phyloP scores from a whole-genome alignment of 2,113 vertebrate genomes.

The Oncorhynchus mykiss region DNA sequence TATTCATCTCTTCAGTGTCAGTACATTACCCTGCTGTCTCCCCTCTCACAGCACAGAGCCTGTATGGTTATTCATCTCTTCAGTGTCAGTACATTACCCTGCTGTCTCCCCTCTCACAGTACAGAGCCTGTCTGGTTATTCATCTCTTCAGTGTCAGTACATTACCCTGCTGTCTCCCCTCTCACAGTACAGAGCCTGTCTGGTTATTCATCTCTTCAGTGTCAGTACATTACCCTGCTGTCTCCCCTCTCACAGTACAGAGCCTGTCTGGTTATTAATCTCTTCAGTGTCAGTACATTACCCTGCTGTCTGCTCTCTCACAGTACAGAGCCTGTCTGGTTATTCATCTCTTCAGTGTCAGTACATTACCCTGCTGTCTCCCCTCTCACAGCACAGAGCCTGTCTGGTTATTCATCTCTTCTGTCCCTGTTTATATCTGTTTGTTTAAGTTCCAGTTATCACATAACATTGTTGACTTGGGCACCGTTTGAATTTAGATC shows the following conservation, averaged over 20 bases:
- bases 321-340: not conserved
- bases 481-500: not conserved
- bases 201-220: not conserved
- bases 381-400: not conserved
- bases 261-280: no score
- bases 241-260: no score
- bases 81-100: no score
- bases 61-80: not conserved
- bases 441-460: not conserved
- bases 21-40: not conserved
- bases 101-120: no score
- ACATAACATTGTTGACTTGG: not conserved
- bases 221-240: no score
- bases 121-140: no score
- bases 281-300: not conserved
- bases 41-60: not conserved
- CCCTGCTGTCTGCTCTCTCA: not conserved
- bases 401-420: not conserved
- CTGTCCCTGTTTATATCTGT: not conserved
- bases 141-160: not conserved
- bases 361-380: not conserved
- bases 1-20: not conserved
- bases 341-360: not conserved
- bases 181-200: not conserved
- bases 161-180: not conserved